phyloP scores from a whole-genome alignment of 1,140 invertebrate genomes.

The Pseudomyrmex gracilis region DNA sequence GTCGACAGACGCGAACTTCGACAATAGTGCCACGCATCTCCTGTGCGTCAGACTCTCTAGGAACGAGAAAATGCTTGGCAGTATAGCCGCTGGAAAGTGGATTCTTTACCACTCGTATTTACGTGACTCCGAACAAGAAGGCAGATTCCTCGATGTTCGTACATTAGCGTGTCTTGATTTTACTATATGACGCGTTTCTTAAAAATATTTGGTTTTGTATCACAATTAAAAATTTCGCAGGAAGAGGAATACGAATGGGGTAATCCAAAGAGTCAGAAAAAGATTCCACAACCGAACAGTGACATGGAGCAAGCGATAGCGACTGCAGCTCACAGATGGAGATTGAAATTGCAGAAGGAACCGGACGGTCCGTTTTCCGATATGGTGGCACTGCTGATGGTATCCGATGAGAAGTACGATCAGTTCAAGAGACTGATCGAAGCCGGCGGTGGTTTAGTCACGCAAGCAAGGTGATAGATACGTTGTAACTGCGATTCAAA shows the following conservation, averaged over 20 bases:
- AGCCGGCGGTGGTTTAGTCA: conserved; percentile 90
- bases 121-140: conserved; percentile 87
- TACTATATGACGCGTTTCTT: background rate
- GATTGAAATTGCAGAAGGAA: conserved; percentile 82
- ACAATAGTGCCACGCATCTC: conserved; percentile 91
- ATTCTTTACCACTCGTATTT: conserved; percentile 93
- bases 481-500: conserved; percentile 14
- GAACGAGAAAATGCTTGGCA: conserved; percentile 94
- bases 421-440: conserved; percentile 89
- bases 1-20: conserved; percentile 87
- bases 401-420: conserved; percentile 87
- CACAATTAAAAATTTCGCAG: conserved; percentile 80
- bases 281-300: conserved; percentile 82
- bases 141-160: conserved; percentile 89
- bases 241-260: conserved; percentile 93
- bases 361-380: conserved; percentile 88
- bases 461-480: conserved; percentile 85
- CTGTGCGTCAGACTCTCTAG: conserved; percentile 90
- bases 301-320: conserved; percentile 86
- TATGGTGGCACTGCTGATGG: conserved; percentile 90
- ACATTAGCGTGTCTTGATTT: background rate
- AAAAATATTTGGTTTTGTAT: background rate
- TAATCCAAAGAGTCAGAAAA: conserved; percentile 87
- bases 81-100: conserved; percentile 95
- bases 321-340: conserved; percentile 89